Percentiles rank a stretch among this genome's conserved stretches.
These are phyloP conservation scores for Pipistrellus kuhlii DNA, from an alignment of 2,797 vertebrate genomes.

Conservation along the genomic window DNA sequence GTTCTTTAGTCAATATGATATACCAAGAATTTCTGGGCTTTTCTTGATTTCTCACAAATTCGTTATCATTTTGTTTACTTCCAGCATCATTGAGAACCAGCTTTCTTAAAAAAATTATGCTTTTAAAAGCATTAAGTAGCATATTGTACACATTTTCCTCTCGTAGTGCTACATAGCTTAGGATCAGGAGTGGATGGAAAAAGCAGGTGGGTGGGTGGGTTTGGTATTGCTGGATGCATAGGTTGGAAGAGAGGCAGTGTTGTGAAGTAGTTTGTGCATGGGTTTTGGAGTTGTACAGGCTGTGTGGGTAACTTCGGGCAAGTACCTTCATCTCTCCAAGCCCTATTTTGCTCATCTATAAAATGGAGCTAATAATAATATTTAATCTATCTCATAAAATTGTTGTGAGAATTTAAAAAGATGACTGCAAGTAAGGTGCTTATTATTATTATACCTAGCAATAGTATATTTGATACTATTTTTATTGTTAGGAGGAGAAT, in stretches of 20 bases:
- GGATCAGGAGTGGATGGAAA: background rate
- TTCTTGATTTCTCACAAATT: conserved; percentile 25
- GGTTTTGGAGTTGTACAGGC: conserved; percentile 12
- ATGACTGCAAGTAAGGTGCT: background rate
- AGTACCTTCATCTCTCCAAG: background rate
- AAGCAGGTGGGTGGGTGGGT: background rate
- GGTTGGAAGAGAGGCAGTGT: background rate
- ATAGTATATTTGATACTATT: background rate
- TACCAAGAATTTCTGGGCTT: conserved; percentile 26
- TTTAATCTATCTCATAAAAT: background rate
- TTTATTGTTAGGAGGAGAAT: background rate
- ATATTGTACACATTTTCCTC: background rate
- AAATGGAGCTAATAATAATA: background rate
- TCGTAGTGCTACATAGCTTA: background rate
- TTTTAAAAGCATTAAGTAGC: conserved; percentile 24
- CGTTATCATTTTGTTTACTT: conserved; percentile 12
- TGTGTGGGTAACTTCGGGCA: background rate
- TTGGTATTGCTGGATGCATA: background rate
- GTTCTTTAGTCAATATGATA: background rate
- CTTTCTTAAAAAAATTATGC: background rate
- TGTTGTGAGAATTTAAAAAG: conserved; percentile 4
- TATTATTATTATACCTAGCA: background rate
- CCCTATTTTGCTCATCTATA: background rate
- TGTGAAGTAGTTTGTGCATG: background rate
- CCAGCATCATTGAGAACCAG: background rate